Evolutionary conservation across 2,888 invertebrate genomes (phyloP), one percentile per base, ranked within the genome.

Genomic region (Coelopa pilipes): DNA sequence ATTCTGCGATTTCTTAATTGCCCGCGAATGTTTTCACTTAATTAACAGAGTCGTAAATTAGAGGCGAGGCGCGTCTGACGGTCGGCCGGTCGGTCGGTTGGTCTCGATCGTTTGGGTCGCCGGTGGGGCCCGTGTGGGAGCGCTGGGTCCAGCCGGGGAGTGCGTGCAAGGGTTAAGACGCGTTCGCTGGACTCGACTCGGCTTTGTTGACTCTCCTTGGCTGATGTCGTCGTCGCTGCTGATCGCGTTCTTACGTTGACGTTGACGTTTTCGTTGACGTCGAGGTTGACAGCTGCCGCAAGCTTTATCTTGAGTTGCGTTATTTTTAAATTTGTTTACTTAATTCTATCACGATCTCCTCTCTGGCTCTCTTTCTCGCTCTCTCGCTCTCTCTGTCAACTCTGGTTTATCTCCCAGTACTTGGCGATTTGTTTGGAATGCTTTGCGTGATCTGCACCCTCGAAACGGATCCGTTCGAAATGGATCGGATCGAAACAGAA

Each of bases 31-130:
- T 70, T 70, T 70, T 62, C 70, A 70, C 70, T 62, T 70, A 70
- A 70, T 70, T 70, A 70, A 62, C 62, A 70, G 34, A 47, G 50
- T 70, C 70, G 70, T 70, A 70, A 70, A 70, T 70, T 49, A 21
- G 21, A 57, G n/a, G n/a, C 57, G 21, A 57, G 34, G 17, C 57
- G 57, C 57, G 34, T 34, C 34, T 11, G 1, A n/a, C 57, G 57
- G 17, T 57, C 57, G 55, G 15, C 17, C 55, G 9, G 7, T 34
- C 34, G 34, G 34, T 34, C 34, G 34, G 34, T 4, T 17, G 57
- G 13, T 59, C 24, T 4, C 24, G 57, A 21, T 59, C 24, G 57
- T 59, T n/a, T 59, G 57, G 17, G 17, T 5, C 17, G 1, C 12
- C 19, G n/a, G 19, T 17, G 17, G 17, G 55, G 17, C 55, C 17